Conservation (phyloP, 2,113 vertebrate species). For the Equus quagga region DNA sequence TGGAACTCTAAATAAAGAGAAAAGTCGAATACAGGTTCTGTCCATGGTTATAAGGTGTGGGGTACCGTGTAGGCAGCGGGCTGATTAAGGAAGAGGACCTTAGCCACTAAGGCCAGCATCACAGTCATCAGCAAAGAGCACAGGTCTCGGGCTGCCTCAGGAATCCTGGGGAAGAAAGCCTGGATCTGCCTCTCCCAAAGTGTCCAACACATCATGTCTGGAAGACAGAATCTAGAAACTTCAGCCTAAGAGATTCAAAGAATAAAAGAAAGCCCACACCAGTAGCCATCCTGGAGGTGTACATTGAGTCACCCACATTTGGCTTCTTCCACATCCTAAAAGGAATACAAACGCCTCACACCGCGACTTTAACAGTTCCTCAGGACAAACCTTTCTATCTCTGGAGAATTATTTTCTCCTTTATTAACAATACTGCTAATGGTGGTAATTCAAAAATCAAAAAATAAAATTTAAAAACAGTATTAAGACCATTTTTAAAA, state of each 20-base stretch:
- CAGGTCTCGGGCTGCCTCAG: not conserved
- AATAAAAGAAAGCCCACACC: not conserved
- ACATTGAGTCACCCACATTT: accelerated
- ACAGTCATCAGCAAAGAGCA: not conserved
- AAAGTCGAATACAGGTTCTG: not conserved
- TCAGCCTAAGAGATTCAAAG: not conserved
- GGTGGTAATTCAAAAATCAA: not conserved
- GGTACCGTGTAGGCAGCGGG: not conserved
- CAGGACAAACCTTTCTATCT: not conserved
- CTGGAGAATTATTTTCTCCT: not conserved
- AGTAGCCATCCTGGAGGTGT: accelerated
- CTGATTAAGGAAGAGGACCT: not conserved
- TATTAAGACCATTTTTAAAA: not conserved
- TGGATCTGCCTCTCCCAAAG: not conserved
- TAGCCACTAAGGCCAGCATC: too few relatives aligned
- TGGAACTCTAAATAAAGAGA: not conserved
- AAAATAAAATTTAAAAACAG: not conserved
- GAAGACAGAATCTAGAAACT: not conserved
- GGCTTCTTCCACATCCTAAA: not conserved
- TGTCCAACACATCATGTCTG: not conserved
- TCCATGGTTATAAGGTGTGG: accelerated
- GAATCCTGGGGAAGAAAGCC: not conserved
- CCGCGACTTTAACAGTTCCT: not conserved
- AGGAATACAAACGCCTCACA: not conserved
- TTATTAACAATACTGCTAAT: not conserved